These are phyloP conservation scores for Drosophila nr. perissopoda DNA, from an alignment of 2,888 invertebrate species.

Conservation along the genomic window DNA sequence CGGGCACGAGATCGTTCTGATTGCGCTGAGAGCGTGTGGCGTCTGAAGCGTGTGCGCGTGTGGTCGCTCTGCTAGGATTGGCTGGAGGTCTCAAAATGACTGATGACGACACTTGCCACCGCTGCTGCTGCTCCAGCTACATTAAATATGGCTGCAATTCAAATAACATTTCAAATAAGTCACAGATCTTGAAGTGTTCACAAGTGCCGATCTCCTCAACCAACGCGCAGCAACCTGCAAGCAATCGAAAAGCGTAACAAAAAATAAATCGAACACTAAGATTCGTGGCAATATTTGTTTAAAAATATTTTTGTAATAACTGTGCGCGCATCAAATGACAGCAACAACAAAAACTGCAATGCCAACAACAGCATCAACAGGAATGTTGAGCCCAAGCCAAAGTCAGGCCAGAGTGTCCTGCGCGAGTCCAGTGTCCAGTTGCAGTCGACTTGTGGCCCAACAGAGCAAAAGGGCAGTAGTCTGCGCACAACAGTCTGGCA, in stretches of 20 bases:
- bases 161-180: too few species aligned
- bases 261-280: neutral
- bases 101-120: constrained; percentile 28
- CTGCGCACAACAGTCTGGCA: constrained; percentile 16
- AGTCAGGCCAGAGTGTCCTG: constrained; percentile 11
- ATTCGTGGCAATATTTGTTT: neutral
- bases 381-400: constrained; percentile 10
- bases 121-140: constrained; percentile 9
- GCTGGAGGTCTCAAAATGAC: constrained; percentile 21
- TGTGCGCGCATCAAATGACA: constrained; percentile 2
- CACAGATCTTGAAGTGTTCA: constrained; percentile 53
- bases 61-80: constrained; percentile 45
- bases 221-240: neutral
- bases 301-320: neutral
- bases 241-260: neutral
- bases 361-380: constrained; percentile 2
- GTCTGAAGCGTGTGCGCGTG: constrained; percentile 17
- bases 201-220: constrained; percentile 27
- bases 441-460: neutral
- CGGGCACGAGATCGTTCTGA: neutral
- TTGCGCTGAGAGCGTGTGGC: neutral
- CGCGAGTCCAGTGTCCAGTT: constrained; percentile 3
- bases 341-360: neutral
- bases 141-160: constrained; percentile 32
- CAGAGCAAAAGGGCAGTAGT: neutral